phyloP scores from a whole-genome alignment of 2,888 invertebrate genomes.

The Pyrrhia umbra region DNA sequence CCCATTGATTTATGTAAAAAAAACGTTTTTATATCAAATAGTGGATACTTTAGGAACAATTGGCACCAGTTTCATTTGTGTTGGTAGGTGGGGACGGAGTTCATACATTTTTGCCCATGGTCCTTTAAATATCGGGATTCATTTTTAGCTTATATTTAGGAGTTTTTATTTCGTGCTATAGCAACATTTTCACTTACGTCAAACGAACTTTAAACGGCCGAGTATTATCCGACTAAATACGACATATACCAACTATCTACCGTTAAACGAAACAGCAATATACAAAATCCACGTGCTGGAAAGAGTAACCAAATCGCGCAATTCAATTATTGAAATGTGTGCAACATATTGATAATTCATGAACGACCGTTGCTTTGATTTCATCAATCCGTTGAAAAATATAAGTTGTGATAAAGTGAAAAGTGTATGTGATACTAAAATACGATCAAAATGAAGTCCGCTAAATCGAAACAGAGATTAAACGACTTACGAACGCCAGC shows the following conservation, averaged over 20 bases:
- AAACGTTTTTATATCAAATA: too few relatives aligned
- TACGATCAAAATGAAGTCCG: constrained; percentile 81
- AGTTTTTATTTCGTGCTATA: neutral
- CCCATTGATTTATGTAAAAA: too few relatives aligned
- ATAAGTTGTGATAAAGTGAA: constrained; percentile 51
- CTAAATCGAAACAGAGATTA: constrained; percentile 85
- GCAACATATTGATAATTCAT: constrained; percentile 69
- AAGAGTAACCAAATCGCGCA: constrained; percentile 55
- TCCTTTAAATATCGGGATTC: neutral
- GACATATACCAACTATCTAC: constrained; percentile 55
- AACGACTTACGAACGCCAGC: constrained; percentile 86
- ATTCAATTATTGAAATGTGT: constrained; percentile 58
- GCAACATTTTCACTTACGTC: constrained; percentile 47
- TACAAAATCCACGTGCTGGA: constrained; percentile 25
- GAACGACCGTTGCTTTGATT: constrained; percentile 86
- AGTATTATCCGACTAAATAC: constrained; percentile 65
- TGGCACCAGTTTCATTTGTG: too few relatives aligned
- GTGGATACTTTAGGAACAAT: too few relatives aligned
- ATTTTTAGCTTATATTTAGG: neutral
- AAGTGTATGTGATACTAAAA: constrained; percentile 64
- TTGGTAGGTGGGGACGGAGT: too few relatives aligned
- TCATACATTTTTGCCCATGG: neutral
- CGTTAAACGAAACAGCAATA: constrained; percentile 58
- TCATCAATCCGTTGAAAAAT: constrained; percentile 72
- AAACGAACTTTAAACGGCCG: constrained; percentile 54